Evolutionary conservation across 1,140 invertebrate species (phyloP).

Genomic region (Colletes latitarsis): DNA sequence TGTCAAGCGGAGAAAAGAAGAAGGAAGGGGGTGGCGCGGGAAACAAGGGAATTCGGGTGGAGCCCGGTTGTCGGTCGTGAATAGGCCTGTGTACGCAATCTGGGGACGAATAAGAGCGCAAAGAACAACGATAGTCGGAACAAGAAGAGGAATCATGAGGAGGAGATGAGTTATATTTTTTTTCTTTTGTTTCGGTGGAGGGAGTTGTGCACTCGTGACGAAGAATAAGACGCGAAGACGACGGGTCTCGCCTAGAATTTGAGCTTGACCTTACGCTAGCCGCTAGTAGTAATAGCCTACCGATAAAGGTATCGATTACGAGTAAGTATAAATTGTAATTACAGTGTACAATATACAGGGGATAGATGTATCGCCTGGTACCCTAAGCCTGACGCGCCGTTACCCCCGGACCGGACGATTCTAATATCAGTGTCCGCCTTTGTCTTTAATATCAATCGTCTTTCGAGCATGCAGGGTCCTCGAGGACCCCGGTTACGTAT

Average conservation of each 20-base stretch:
- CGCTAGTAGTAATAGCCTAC: slow-evolving; percentile 74
- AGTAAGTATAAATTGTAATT: slow-evolving; percentile 80
- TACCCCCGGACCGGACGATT: slow-evolving; percentile 1
- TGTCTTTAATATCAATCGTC: slow-evolving; percentile 22
- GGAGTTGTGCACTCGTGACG: slow-evolving; percentile 67
- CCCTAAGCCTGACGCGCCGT: neutral
- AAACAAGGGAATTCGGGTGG: neutral
- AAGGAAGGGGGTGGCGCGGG: neutral
- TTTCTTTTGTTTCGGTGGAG: neutral
- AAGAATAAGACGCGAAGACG: slow-evolving; percentile 59
- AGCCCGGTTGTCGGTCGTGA: neutral
- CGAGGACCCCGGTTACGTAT: neutral
- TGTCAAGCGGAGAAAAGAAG: neutral
- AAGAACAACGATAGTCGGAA: slow-evolving; percentile 16
- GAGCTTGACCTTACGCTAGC: slow-evolving; percentile 75
- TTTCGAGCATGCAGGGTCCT: neutral
- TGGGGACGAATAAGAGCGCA: slow-evolving; percentile 2
- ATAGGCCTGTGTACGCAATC: slow-evolving; percentile 61
- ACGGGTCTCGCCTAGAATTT: slow-evolving; percentile 71
- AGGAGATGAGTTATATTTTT: too few relatives aligned
- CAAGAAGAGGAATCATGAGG: slow-evolving; percentile 12
- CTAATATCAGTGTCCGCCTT: neutral
- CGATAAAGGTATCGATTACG: slow-evolving; percentile 76
- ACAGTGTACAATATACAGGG: slow-evolving; percentile 78
- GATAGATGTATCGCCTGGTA: slow-evolving; percentile 54